Evolutionary conservation across 2,113 vertebrate species (phyloP).

Genomic region (Solea solea): DNA sequence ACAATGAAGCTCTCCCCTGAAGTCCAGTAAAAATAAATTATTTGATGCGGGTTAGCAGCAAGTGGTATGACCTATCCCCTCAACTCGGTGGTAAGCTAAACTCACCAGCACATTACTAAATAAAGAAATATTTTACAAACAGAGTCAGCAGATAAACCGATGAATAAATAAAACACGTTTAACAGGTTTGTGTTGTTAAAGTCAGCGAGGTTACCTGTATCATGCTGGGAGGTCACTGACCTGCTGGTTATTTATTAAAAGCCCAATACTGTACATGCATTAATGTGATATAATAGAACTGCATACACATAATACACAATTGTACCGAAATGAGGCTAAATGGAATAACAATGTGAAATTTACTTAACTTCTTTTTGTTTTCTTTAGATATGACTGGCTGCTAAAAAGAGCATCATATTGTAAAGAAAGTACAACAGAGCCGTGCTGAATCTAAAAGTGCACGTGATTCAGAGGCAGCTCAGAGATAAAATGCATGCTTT

Average conservation of each 20-base stretch:
- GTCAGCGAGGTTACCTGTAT: slow-evolving; percentile 21
- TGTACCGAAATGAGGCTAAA: neutral
- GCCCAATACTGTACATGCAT: neutral
- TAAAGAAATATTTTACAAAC: slow-evolving; percentile 30
- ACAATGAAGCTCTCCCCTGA: slow-evolving; percentile 2
- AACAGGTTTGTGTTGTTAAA: slow-evolving; percentile 19
- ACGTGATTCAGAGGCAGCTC: neutral
- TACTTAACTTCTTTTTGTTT: neutral
- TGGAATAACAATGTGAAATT: neutral
- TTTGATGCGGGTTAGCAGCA: slow-evolving; percentile 21
- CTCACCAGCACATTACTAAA: slow-evolving; percentile 24
- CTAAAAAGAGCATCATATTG: neutral
- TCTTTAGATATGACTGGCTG: neutral
- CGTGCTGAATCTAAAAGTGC: neutral
- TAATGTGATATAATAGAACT: neutral
- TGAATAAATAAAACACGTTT: slow-evolving; percentile 46
- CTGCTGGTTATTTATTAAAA: slow-evolving; percentile 15
- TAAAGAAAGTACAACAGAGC: neutral
- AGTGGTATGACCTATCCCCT: slow-evolving; percentile 26
- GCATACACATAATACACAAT: neutral
- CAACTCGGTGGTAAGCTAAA: slow-evolving; percentile 25
- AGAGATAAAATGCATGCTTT: neutral
- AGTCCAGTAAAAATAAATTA: slow-evolving; percentile 25
- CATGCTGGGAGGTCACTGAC: slow-evolving; percentile 18
- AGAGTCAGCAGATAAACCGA: slow-evolving; percentile 17